These are phyloP conservation scores for Diachasmimorpha longicaudata DNA, from an alignment of 1,140 invertebrate species.

Conservation along the genomic window DNA sequence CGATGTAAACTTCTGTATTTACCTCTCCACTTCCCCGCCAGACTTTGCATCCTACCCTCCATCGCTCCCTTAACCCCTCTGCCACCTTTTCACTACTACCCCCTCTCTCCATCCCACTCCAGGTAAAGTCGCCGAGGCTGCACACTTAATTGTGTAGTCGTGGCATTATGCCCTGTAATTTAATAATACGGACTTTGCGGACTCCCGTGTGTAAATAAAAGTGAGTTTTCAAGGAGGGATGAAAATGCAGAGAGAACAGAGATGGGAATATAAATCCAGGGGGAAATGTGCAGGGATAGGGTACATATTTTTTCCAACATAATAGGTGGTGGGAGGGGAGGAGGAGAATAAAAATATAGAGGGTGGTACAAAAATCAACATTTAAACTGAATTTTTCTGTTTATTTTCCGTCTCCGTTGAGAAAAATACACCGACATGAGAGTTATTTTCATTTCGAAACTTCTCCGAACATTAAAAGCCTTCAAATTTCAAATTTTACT, in stretches of 20 bases:
- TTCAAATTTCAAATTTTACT: too few relatives aligned
- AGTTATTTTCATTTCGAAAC: too few relatives aligned
- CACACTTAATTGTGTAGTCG: constrained; percentile 36
- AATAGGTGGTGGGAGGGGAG: too few relatives aligned
- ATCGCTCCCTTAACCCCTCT: background rate
- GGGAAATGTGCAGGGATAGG: background rate
- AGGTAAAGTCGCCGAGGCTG: background rate
- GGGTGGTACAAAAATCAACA: background rate
- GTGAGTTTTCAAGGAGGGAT: constrained; percentile 22
- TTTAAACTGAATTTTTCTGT: background rate
- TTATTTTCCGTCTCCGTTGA: too few relatives aligned
- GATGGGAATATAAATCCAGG: background rate
- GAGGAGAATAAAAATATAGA: background rate
- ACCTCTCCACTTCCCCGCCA: constrained; percentile 25
- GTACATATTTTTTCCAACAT: background rate
- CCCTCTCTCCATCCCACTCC: too few relatives aligned
- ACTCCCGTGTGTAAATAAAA: constrained; percentile 29
- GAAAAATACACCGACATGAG: too few relatives aligned
- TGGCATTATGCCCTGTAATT: constrained; percentile 38
- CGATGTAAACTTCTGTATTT: constrained; percentile 24
- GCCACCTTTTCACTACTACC: background rate
- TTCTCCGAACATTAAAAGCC: too few relatives aligned
- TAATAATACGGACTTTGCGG: constrained; percentile 24
- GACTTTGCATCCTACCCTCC: constrained; percentile 25
- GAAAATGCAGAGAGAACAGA: constrained; percentile 23